These are phyloP conservation scores for Blomia tropicalis DNA, from an alignment of 2,888 invertebrate species.

Conservation along the genomic window DNA sequence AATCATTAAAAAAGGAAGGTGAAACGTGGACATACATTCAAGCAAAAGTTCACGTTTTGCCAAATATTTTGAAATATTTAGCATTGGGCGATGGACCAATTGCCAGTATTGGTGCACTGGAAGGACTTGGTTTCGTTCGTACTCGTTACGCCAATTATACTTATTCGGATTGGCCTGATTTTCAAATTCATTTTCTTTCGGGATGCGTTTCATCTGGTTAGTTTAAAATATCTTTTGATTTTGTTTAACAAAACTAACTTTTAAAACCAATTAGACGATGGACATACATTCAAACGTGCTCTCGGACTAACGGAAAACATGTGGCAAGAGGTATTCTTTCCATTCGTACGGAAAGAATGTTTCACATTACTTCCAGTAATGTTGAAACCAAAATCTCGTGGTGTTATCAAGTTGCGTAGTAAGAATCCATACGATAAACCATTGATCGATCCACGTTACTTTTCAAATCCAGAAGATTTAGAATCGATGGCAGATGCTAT, in stretches of 20 bases:
- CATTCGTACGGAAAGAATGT: constrained; percentile 28
- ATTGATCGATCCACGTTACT: constrained; percentile 77
- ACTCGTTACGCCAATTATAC: constrained; percentile 62
- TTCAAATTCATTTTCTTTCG: constrained; percentile 73
- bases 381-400: constrained; percentile 28
- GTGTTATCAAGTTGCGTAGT: constrained; percentile 28
- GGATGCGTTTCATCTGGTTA: constrained; percentile 60
- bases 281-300: constrained; percentile 34
- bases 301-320: constrained; percentile 16
- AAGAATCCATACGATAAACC: constrained; percentile 71
- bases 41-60: constrained; percentile 16
- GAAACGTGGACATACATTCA: constrained; percentile 15
- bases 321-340: constrained; percentile 29
- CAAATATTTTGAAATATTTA: constrained; percentile 23
- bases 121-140: constrained; percentile 71
- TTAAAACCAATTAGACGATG: constrained; percentile 47
- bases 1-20: constrained; percentile 20
- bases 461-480: constrained; percentile 59
- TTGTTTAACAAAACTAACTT: not conserved
- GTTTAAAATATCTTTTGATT: not conserved
- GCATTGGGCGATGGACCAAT: constrained; percentile 49
- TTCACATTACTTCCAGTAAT: constrained; percentile 30
- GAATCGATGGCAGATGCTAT: constrained; percentile 54
- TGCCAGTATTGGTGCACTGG: constrained; percentile 71
- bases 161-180: constrained; percentile 75